Evolutionary conservation across 2,888 invertebrate genomes (phyloP).

Genomic region (Epinotia nisella): DNA sequence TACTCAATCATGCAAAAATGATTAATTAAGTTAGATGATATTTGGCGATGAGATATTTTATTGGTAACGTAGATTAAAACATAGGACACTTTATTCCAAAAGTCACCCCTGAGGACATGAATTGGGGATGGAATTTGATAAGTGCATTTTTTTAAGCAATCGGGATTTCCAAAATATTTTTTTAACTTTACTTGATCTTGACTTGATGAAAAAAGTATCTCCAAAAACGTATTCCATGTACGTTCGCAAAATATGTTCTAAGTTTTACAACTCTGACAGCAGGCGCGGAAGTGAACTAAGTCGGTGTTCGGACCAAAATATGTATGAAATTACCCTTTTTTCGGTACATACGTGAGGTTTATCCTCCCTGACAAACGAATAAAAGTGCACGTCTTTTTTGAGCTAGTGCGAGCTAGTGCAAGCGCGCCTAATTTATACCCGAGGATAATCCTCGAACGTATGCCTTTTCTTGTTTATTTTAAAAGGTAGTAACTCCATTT

Average conservation of each 20-base stretch:
- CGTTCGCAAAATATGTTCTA: conserved; percentile 7
- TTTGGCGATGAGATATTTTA: too few species aligned
- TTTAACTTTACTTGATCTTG: not conserved
- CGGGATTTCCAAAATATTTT: too few species aligned
- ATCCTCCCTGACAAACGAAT: not conserved
- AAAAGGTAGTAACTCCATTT: not conserved
- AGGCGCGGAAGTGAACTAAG: conserved; percentile 18
- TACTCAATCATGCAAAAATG: too few species aligned
- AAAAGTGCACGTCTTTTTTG: conserved; percentile 31
- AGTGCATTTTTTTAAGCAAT: too few species aligned
- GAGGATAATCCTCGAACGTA: conserved; percentile 51
- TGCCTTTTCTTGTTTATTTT: conserved; percentile 43
- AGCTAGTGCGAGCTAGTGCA: conserved; percentile 39
- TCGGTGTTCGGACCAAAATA: conserved; percentile 22
- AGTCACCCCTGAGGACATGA: too few species aligned
- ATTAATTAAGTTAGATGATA: too few species aligned
- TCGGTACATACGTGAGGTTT: not conserved
- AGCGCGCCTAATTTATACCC: conserved; percentile 52
- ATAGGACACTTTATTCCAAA: too few species aligned
- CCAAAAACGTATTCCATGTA: conserved; percentile 1
- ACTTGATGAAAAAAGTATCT: too few species aligned
- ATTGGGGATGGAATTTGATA: too few species aligned
- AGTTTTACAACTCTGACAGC: conserved; percentile 27
- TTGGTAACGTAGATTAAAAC: too few species aligned
- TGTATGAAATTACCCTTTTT: conserved; percentile 10